Base-by-base conservation (phyloP, 2,888 invertebrate genomes). In the Harpalus rufipes region DNA sequence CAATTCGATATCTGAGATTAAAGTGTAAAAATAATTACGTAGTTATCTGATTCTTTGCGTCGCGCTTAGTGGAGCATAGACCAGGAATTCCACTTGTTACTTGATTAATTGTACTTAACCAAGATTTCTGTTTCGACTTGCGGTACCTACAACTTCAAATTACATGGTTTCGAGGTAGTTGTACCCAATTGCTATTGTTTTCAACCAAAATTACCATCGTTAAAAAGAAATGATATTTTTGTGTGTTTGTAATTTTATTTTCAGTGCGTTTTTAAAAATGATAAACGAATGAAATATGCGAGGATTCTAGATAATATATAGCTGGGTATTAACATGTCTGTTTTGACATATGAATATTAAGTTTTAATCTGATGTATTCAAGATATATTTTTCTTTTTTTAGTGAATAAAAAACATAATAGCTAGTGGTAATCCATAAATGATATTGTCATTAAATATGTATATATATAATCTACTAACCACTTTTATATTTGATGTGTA, bases 11-110 rank as follows among this genome's bases (percentile, higher is more conserved):
- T 51, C 44, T 12, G 44, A 51, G 44, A 51, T 51, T 51, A 51
- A 51, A 51, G 44, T 51, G 7, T 51, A 51, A 51, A 51, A 51
- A 51, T 51, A 51, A 51, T 51, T 51, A 51, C 44, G 44, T 51
- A 51, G 44, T 51, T 51, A 51, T 51, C 44, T 51, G 44, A 51
- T 51, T 51, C 44, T 51, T 51, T 51, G 44, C 44, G 44, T 51
- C 44, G 8, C 44, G 44, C 44, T 51, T 51, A 51, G 44, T 51
- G 44, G 44, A 51, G 44, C 44, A 51, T 51, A 12, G 44, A 51
- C 2, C 44, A 51, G 44, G 44, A 51, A 51, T 51, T 51, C 44
- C 44, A 51, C 44, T 51, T 51, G 44, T 51, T 51, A 51, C 44
- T 51, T 51, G 44, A 51, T 51, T 51, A 51, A 51, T 51, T 51